A percentile compares a stretch with the other conserved stretches of the same genome.
phyloP scores from a whole-genome alignment of 2,888 invertebrate species.

The Notodonta ziczac region DNA sequence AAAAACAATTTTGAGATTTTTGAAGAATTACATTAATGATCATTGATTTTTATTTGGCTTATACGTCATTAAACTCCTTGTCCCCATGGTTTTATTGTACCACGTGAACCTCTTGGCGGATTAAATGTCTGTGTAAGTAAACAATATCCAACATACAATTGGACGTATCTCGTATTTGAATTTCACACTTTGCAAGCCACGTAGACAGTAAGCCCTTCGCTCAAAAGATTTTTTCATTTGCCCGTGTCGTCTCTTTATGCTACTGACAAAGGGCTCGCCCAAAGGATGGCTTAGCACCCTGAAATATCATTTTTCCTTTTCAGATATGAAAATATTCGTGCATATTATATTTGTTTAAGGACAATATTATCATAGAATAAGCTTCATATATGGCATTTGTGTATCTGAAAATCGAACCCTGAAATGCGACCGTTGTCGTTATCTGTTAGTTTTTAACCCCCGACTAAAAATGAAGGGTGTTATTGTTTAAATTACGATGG shows the following conservation, averaged over 20 bases:
- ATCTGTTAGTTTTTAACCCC: no score
- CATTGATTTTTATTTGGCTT: no score
- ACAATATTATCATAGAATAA: background rate
- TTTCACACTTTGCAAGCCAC: constrained; percentile 19
- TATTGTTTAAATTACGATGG: no score
- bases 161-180: constrained; percentile 18
- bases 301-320: constrained; percentile 16
- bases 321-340: constrained; percentile 16
- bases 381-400: background rate
- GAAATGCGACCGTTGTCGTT: no score
- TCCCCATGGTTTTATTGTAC: no score
- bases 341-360: constrained; percentile 22
- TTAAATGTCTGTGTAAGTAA: background rate
- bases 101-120: no score
- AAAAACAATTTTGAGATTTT: no score
- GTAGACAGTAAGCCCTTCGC: background rate
- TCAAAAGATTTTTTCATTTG: constrained; percentile 26
- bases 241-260: constrained; percentile 21
- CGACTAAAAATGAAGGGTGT: no score
- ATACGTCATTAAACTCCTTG: no score
- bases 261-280: constrained; percentile 14
- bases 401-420: no score
- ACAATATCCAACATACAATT: constrained; percentile 10
- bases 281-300: constrained; percentile 18
- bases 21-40: no score